A percentile compares a stretch with the other conserved stretches of the same genome.
Conservation (phyloP, 2,888 invertebrate species). For the Coleophora flavipennella region DNA sequence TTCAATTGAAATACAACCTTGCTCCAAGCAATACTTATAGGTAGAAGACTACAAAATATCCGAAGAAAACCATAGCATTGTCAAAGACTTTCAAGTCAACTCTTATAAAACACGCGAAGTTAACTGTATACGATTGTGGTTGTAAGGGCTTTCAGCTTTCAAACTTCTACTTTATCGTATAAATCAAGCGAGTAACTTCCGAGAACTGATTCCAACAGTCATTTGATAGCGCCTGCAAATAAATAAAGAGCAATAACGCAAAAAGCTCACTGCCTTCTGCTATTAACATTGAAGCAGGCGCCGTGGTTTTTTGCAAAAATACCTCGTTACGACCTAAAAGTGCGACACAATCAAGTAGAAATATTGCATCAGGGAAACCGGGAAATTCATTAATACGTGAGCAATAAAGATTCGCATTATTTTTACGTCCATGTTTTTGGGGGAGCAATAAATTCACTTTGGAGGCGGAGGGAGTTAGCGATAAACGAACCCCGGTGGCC, state of each 20-base stretch:
- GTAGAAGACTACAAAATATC: too few relatives aligned
- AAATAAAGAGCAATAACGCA: constrained; percentile 29
- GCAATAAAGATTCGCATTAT: constrained; percentile 48
- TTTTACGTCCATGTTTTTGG: constrained; percentile 29
- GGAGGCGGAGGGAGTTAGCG: constrained; percentile 36
- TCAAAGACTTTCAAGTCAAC: too few relatives aligned
- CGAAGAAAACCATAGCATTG: too few relatives aligned
- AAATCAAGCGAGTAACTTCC: too few relatives aligned
- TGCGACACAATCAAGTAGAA: constrained; percentile 12
- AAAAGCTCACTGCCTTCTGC: constrained; percentile 17
- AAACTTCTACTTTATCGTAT: too few relatives aligned
- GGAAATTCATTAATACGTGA: constrained; percentile 46
- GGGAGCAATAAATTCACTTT: constrained; percentile 50
- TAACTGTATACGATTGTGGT: too few relatives aligned
- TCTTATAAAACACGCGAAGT: too few relatives aligned
- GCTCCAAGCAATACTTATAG: too few relatives aligned
- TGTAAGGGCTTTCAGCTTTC: too few relatives aligned
- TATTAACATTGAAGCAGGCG: constrained; percentile 32
- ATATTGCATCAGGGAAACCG: constrained; percentile 16
- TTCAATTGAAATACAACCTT: too few relatives aligned
- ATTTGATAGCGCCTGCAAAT: constrained; percentile 29
- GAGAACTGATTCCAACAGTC: constrained; percentile 2
- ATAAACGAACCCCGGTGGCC: constrained; percentile 34
- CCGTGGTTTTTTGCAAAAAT: constrained; percentile 22
- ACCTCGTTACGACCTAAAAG: constrained; percentile 17